Evolutionary conservation across 1,140 invertebrate species (phyloP).

Genomic region (Drosophila teissieri): DNA sequence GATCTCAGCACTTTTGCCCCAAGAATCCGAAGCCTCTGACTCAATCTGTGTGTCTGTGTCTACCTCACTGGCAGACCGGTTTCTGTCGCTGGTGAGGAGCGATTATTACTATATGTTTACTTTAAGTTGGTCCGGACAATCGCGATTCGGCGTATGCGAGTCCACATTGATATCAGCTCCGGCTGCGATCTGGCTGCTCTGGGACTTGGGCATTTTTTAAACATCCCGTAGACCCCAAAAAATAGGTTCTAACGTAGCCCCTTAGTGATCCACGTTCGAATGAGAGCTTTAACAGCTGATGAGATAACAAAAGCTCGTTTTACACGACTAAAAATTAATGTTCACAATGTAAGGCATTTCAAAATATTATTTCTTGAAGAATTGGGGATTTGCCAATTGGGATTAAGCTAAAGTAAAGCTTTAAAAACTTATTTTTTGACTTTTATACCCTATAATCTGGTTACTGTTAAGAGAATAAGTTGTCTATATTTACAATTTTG

Average conservation of each 20-base stretch:
- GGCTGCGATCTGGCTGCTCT: slow-evolving; percentile 13
- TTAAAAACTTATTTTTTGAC: too few species aligned
- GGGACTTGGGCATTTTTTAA: slow-evolving; percentile 15
- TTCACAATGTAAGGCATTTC: not conserved
- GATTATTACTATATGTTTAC: slow-evolving; percentile 31
- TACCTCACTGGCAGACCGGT: slow-evolving; percentile 16
- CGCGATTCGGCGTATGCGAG: slow-evolving; percentile 6
- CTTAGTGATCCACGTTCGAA: not conserved
- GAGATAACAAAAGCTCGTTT: slow-evolving; percentile 15
- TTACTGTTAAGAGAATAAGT: too few species aligned
- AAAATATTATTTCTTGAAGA: not conserved
- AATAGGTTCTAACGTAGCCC: not conserved
- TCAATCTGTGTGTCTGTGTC: slow-evolving; percentile 37
- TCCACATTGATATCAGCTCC: slow-evolving; percentile 25
- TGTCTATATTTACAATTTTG: too few species aligned
- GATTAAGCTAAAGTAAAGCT: too few species aligned
- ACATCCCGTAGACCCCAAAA: not conserved
- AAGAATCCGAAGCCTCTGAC: slow-evolving; percentile 34
- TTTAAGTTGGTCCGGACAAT: slow-evolving; percentile 31
- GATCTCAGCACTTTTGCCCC: not conserved
- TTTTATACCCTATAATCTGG: too few species aligned
- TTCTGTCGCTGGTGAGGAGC: slow-evolving; percentile 1
- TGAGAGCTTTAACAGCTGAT: slow-evolving; percentile 29
- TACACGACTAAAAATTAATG: slow-evolving; percentile 3
- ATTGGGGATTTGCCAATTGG: too few species aligned